phyloP scores from a whole-genome alignment of 23 tunicate species.

The Ascidia mentula region DNA sequence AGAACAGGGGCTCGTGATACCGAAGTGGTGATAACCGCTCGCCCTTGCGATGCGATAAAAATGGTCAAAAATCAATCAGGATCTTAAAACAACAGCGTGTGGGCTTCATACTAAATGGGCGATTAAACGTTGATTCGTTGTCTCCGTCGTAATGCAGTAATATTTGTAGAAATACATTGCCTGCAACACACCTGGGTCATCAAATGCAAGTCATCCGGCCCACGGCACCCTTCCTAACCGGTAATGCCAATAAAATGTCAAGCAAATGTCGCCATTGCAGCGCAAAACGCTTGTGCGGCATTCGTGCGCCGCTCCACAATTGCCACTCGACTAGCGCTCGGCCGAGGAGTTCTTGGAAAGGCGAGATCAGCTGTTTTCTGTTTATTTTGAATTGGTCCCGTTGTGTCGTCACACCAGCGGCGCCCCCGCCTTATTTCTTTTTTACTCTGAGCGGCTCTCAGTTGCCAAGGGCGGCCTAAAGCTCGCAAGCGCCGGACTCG shows the following conservation, averaged over 20 bases:
- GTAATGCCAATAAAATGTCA: background rate
- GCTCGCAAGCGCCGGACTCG: background rate
- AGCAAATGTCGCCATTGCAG: constrained; percentile 5
- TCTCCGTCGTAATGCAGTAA: too few species aligned
- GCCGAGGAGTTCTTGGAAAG: constrained; percentile 6
- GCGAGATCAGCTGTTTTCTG: constrained; percentile 30
- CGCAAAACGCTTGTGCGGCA: background rate
- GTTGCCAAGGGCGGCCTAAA: too few species aligned
- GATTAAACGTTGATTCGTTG: too few species aligned
- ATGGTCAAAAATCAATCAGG: too few species aligned
- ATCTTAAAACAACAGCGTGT: too few species aligned
- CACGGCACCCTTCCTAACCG: background rate
- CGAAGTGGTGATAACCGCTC: too few species aligned
- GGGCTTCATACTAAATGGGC: too few species aligned
- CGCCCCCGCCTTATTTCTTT: background rate
- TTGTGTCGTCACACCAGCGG: constrained; percentile 1
- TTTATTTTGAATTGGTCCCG: constrained; percentile 8
- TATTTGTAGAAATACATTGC: too few species aligned
- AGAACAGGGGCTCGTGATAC: too few species aligned
- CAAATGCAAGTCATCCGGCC: too few species aligned
- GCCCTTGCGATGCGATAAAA: too few species aligned
- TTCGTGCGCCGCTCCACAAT: background rate
- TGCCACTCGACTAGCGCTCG: background rate
- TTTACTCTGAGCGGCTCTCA: background rate
- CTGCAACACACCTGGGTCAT: too few species aligned